A percentile compares a stretch with the other conserved stretches of the same genome.
These are phyloP conservation scores for Blastobasis adustella DNA, from an alignment of 2,888 invertebrate genomes.

Conservation along the genomic window DNA sequence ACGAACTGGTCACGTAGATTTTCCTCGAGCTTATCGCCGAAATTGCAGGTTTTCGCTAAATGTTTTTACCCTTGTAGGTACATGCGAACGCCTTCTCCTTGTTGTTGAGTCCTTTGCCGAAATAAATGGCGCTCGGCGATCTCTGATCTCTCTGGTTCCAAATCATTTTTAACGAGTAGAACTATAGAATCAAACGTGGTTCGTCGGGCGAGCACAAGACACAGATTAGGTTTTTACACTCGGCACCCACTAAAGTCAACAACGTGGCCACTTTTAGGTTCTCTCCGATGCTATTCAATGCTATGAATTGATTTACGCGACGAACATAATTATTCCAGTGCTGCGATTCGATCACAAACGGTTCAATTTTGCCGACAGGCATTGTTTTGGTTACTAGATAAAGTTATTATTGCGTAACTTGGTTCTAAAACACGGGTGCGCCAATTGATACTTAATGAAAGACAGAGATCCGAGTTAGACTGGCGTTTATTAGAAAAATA, in stretches of 20 bases:
- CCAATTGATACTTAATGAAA: no score
- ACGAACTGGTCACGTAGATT: slow-evolving; percentile 15
- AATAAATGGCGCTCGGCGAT: slow-evolving; percentile 19
- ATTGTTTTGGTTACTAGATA: no score
- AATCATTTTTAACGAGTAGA: slow-evolving; percentile 9
- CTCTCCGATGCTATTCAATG: not conserved
- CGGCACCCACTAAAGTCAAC: slow-evolving; percentile 1
- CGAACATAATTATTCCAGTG: not conserved
- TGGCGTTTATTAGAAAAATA: no score
- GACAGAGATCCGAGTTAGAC: no score
- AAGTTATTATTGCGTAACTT: no score
- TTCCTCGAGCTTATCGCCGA: slow-evolving; percentile 7
- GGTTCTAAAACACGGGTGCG: no score
- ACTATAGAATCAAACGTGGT: slow-evolving; percentile 7
- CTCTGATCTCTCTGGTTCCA: slow-evolving; percentile 17
- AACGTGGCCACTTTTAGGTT: not conserved
- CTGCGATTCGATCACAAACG: no score
- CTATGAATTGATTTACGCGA: not conserved
- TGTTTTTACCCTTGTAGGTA: slow-evolving; percentile 17
- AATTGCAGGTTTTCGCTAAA: slow-evolving; percentile 13
- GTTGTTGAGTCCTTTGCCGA: slow-evolving; percentile 9
- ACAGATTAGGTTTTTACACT: slow-evolving; percentile 2
- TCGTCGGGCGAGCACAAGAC: slow-evolving; percentile 8
- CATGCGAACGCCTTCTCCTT: slow-evolving; percentile 12
- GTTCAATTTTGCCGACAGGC: no score